These are phyloP conservation scores for Pedetes capensis DNA, from an alignment of 2,113 vertebrate species.

Conservation along the genomic window DNA sequence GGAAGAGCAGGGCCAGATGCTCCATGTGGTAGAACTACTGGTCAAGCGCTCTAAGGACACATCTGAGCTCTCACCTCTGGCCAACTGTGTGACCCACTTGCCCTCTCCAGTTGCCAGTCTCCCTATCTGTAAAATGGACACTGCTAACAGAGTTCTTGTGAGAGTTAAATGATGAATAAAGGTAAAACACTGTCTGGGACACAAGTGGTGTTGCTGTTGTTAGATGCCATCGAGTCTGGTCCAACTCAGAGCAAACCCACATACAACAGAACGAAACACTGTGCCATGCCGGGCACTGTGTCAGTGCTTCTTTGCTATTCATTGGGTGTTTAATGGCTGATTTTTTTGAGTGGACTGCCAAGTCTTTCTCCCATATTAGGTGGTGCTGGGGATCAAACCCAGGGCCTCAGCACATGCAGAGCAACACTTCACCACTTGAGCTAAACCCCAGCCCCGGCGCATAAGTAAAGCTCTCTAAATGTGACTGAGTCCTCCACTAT, in stretches of 20 bases:
- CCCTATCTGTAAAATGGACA: neutral
- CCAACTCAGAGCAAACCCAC: neutral
- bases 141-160: neutral
- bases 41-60: neutral
- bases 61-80: neutral
- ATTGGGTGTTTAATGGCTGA: too few species aligned
- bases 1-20: neutral
- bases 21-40: neutral
- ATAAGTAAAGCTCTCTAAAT: neutral
- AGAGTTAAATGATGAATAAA: neutral
- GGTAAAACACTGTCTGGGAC: neutral
- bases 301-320: too few species aligned
- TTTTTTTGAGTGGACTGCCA: too few species aligned
- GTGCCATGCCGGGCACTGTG: too few species aligned
- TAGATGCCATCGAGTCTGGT: neutral
- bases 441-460: neutral
- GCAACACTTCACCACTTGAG: too few species aligned
- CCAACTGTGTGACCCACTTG: neutral
- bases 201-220: neutral
- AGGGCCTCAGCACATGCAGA: too few species aligned
- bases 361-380: too few species aligned
- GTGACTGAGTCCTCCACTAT: neutral
- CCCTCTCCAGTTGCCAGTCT: neutral
- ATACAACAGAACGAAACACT: too few species aligned
- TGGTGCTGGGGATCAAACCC: too few species aligned